Evolutionary conservation across 2,113 vertebrate genomes (phyloP), one percentile per base, ranked within the genome.

Genomic region (Rhinoderma darwinii): DNA sequence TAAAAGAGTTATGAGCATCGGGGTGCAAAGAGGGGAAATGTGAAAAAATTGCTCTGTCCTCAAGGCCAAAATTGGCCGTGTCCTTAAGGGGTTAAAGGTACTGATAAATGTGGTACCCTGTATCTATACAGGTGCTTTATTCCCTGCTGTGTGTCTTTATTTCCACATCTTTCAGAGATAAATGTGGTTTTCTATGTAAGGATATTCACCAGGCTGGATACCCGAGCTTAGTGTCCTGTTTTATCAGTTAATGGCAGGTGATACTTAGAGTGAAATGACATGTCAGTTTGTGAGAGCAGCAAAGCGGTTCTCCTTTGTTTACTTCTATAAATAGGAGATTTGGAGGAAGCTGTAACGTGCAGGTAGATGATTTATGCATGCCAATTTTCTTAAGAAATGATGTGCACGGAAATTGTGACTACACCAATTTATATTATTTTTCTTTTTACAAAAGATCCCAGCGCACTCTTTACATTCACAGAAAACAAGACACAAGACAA

Each of bases 181-280:
- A n/a, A n/a, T 59, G 56, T n/a, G n/a, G n/a, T 81, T 77, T 63
- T 81, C 41, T 39, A n/a, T 63, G 37, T 61, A 63, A 81, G 37
- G 5, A 9, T 41, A 30, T 43, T 22, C 37, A 81, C 54, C 32
- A 5, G 2, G 51, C 22, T n/a, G 35, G 22, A 63, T 61, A 54
- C 37, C 82, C 17, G 20, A n/a, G 30, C 70, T 27, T 25, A 56
- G 37, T 74, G 70, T 39, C 37, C 50, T 59, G 25, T 75, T 84
- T 84, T 84, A 75, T 84, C 70, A 59, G 47, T 54, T 56, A 84
- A 73, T 84, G 68, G 43, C 83, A 84, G 51, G n/a, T 39, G 47
- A 54, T 73, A 43, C 51, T 84, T 54, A 41, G 68, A 59, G 37
- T 56, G 37, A 59, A 74, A 74, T 74, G 47, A 51, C 43, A 50